A percentile compares a stretch with the other conserved stretches of the same genome.
phyloP scores from a whole-genome alignment of 2,797 vertebrate species.

The Chanos chanos region DNA sequence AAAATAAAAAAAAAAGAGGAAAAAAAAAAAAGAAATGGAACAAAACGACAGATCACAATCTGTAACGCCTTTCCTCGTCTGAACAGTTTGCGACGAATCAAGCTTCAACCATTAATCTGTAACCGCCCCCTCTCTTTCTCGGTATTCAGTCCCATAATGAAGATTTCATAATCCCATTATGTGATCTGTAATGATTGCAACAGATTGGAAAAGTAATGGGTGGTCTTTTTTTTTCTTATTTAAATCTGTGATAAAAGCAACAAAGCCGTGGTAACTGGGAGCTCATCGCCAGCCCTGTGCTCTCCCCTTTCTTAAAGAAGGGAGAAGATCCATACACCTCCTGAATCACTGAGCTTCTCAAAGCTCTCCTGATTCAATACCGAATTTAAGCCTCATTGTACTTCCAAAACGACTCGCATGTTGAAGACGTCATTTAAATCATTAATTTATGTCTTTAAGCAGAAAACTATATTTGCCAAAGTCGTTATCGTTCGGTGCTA shows the following conservation, averaged over 20 bases:
- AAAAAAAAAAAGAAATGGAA: slow-evolving; percentile 5
- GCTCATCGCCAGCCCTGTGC: slow-evolving; percentile 41
- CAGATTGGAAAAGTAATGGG: slow-evolving; percentile 46
- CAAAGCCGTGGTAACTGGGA: slow-evolving; percentile 53
- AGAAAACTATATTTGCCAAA: slow-evolving; percentile 99
- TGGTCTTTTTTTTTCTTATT: slow-evolving; percentile 25
- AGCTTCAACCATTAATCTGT: no score
- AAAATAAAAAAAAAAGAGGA: background rate
- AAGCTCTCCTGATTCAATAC: slow-evolving; percentile 49
- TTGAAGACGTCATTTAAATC: slow-evolving; percentile 38
- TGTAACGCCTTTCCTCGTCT: no score
- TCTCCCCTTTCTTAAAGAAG: slow-evolving; percentile 39
- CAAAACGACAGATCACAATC: no score
- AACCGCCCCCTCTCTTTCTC: no score
- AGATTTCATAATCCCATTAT: slow-evolving; percentile 1
- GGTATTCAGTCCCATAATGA: no score
- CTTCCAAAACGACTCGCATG: slow-evolving; percentile 36
- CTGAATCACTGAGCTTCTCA: no score
- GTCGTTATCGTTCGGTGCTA: slow-evolving; percentile 98
- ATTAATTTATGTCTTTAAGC: slow-evolving; percentile 98
- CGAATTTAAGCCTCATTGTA: slow-evolving; percentile 53
- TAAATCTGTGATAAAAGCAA: slow-evolving; percentile 49
- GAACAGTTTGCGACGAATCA: no score
- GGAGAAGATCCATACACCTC: no score
- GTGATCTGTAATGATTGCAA: slow-evolving; percentile 49